Percentiles rank a stretch among this genome's conserved stretches.
Evolutionary conservation across 2,113 vertebrate species (phyloP).

Genomic region (Chaetorhynchus papuensis): DNA sequence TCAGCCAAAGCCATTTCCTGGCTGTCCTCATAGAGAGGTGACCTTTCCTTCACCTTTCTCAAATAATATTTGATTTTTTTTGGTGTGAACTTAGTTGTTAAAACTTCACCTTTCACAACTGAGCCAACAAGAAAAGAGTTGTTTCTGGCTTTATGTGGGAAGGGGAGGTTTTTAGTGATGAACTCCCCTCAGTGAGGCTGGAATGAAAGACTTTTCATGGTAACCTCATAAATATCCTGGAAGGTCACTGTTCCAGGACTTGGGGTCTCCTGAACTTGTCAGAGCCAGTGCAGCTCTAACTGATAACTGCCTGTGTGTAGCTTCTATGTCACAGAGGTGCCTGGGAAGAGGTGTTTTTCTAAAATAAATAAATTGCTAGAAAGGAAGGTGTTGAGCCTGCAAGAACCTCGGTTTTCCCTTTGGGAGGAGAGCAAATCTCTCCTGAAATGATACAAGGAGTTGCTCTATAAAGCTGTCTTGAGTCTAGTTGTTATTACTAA

Average conservation of each 20-base stretch:
- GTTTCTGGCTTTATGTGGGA: not conserved
- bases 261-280: not conserved
- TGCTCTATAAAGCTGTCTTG: not conserved
- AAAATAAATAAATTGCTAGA: not conserved
- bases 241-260: not conserved
- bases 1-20: not conserved
- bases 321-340: not conserved
- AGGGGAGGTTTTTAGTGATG: not conserved
- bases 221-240: not conserved
- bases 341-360: not conserved
- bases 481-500: not conserved
- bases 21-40: not conserved
- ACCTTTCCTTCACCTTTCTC: not conserved
- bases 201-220: not conserved
- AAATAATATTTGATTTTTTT: not conserved
- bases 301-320: not conserved
- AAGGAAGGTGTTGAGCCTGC: not conserved
- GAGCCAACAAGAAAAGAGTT: not conserved
- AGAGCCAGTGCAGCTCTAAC: not conserved
- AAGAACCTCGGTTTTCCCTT: not conserved
- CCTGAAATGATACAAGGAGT: not conserved
- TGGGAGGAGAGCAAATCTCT: not conserved
- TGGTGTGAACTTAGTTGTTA: not conserved
- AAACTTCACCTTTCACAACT: not conserved
- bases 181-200: not conserved